phyloP scores from a whole-genome alignment of 1,140 invertebrate genomes.

The Ericerus pela region DNA sequence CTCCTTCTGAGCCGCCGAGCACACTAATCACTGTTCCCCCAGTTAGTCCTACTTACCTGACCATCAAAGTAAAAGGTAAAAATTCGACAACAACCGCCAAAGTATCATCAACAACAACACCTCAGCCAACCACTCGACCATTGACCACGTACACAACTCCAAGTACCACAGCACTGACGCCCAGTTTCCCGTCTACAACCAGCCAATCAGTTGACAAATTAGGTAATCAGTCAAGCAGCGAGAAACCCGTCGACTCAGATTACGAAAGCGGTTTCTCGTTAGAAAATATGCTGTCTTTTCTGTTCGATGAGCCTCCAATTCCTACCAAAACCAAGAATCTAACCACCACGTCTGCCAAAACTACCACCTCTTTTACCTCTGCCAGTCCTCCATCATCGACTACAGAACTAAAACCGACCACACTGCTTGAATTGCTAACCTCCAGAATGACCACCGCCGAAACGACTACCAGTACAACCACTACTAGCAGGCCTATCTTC shows the following conservation, averaged over 20 bases:
- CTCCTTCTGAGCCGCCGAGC: too few relatives aligned
- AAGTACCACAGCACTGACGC: background rate
- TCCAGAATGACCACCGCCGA: too few relatives aligned
- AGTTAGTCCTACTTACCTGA: background rate
- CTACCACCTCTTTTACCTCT: too few relatives aligned
- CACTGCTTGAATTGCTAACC: too few relatives aligned
- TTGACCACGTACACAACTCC: background rate
- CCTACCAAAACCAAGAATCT: background rate
- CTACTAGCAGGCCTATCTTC: too few relatives aligned
- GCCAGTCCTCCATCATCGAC: too few relatives aligned
- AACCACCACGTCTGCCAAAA: too few relatives aligned
- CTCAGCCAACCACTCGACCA: too few relatives aligned
- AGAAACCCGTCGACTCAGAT: background rate
- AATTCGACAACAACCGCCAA: background rate
- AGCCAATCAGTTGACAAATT: background rate
- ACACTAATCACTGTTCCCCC: too few relatives aligned
- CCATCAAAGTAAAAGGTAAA: background rate
- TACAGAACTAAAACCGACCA: too few relatives aligned
- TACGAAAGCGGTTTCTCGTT: constrained; percentile 14
- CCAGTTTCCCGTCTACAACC: background rate
- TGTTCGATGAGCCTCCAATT: background rate
- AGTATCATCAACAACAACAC: background rate
- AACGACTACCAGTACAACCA: too few relatives aligned
- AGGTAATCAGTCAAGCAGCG: background rate
- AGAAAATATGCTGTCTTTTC: constrained; percentile 15